Conservation (phyloP, 1,140 invertebrate species). For the Apis dorsata region DNA sequence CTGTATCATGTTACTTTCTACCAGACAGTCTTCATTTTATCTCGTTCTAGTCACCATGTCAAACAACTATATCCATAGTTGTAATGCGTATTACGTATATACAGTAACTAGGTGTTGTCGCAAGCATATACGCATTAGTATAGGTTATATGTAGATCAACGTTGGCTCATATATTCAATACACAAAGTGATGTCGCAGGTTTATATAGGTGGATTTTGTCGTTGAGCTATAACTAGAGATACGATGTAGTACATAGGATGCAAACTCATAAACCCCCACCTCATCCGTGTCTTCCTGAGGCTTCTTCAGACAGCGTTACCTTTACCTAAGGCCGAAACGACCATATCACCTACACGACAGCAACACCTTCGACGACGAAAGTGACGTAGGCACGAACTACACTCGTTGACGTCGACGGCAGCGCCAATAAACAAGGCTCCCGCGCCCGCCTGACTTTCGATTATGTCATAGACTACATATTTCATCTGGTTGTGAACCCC, state of each 20-base stretch:
- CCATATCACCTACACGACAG: slow-evolving; percentile 50
- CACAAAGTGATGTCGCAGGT: slow-evolving; percentile 48
- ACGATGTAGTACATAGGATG: slow-evolving; percentile 78
- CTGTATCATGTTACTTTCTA: slow-evolving; percentile 18
- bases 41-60: background rate
- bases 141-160: slow-evolving; percentile 6
- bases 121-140: too few species aligned
- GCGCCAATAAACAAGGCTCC: slow-evolving; percentile 54
- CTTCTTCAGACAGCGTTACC: slow-evolving; percentile 61
- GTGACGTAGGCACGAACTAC: slow-evolving; percentile 58
- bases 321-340: slow-evolving; percentile 67
- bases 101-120: background rate
- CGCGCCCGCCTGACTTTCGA: slow-evolving; percentile 50
- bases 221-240: slow-evolving; percentile 76
- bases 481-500: slow-evolving; percentile 20
- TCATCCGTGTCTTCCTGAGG: slow-evolving; percentile 44
- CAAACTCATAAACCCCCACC: slow-evolving; percentile 79
- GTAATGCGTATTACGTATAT: background rate
- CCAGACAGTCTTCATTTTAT: slow-evolving; percentile 5
- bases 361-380: slow-evolving; percentile 58
- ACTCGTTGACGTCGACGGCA: slow-evolving; percentile 50
- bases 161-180: slow-evolving; percentile 24
- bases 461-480: slow-evolving; percentile 62
- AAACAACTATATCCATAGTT: slow-evolving; percentile 19
- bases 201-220: slow-evolving; percentile 72